phyloP scores from a whole-genome alignment of 2,113 vertebrate genomes.

The Tyrannus savana region DNA sequence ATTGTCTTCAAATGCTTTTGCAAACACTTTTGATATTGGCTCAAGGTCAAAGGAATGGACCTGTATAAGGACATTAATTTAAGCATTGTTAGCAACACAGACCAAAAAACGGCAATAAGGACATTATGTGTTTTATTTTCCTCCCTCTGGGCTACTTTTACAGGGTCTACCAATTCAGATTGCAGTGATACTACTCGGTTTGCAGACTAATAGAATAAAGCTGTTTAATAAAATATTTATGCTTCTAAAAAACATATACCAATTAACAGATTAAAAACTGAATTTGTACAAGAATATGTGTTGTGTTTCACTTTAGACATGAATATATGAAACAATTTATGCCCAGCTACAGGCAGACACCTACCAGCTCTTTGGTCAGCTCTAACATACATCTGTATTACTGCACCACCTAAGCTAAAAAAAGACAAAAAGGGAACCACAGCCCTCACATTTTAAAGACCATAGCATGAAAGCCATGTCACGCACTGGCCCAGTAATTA shows the following conservation, averaged over 20 bases:
- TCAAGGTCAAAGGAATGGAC: conserved; percentile 61
- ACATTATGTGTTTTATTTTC: neutral
- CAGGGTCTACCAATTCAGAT: neutral
- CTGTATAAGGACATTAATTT: neutral
- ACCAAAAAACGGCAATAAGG: neutral
- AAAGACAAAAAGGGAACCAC: neutral
- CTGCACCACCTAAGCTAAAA: neutral
- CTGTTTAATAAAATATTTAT: neutral
- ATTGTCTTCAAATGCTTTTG: neutral
- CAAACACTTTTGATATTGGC: conserved; percentile 32
- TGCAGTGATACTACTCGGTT: neutral
- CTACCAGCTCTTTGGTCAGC: neutral
- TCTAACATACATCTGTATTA: neutral
- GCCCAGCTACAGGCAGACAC: neutral
- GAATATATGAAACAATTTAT: neutral
- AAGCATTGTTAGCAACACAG: neutral
- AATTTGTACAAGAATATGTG: neutral
- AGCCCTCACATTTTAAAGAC: neutral
- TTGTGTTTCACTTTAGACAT: neutral
- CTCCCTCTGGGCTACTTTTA: neutral
- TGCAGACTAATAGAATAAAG: neutral
- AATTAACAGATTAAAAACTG: neutral
- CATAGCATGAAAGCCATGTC: neutral
- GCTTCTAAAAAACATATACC: neutral
- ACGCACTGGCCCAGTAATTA: neutral